Conservation (phyloP, 1,140 invertebrate genomes). For the Cephus cinctus region DNA sequence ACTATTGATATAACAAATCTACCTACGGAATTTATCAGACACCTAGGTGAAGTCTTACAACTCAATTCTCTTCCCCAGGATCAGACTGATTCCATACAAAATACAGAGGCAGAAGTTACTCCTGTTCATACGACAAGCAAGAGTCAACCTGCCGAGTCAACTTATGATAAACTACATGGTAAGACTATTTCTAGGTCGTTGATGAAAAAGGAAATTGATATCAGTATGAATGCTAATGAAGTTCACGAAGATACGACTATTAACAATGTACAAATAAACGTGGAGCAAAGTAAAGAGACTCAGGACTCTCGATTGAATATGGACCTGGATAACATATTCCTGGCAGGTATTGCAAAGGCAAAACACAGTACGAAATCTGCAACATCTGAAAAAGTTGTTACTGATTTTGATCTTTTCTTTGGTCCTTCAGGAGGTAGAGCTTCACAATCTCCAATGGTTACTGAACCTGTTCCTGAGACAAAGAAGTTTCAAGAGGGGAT, state of each 20-base stretch:
- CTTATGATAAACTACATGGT: no score
- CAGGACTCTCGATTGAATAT: slow-evolving; percentile 24
- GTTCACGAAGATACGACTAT: no score
- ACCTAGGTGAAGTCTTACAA: slow-evolving; percentile 49
- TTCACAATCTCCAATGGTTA: background rate
- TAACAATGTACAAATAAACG: no score
- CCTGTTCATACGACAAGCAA: no score
- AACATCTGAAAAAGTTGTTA: no score
- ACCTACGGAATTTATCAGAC: slow-evolving; percentile 51
- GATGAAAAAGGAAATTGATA: no score
- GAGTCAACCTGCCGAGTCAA: no score
- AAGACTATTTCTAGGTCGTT: no score
- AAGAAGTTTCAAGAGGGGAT: background rate
- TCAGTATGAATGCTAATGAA: no score
- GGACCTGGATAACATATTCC: slow-evolving; percentile 36
- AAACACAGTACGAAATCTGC: slow-evolving; percentile 11
- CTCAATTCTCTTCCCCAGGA: slow-evolving; percentile 32
- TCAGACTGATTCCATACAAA: slow-evolving; percentile 3
- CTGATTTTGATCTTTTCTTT: no score
- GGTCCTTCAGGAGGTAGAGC: background rate
- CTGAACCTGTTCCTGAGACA: no score
- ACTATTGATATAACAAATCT: slow-evolving; percentile 44
- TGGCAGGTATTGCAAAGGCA: slow-evolving; percentile 21
- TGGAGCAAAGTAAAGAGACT: background rate
- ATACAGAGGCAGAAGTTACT: slow-evolving; percentile 8